Percentiles rank a stretch among this genome's conserved stretches.
phyloP scores from a whole-genome alignment of 2,888 invertebrate species.

The Scaptodrosophila latifasciaeformis region DNA sequence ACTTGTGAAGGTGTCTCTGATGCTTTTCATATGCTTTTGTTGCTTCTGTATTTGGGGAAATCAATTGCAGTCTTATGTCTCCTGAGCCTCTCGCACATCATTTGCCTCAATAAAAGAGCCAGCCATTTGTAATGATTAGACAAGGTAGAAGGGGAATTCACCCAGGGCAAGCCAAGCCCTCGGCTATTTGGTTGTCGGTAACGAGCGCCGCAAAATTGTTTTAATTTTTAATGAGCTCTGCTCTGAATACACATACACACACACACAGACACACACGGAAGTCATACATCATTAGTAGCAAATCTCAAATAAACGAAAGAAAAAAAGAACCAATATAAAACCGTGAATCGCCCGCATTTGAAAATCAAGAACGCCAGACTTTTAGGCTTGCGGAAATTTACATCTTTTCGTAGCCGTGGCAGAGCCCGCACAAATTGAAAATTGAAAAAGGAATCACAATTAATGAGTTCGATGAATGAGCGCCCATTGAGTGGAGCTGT shows the following conservation, averaged over 20 bases:
- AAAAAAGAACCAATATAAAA: not conserved
- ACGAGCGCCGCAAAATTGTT: constrained; percentile 30
- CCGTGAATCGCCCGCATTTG: too few species aligned
- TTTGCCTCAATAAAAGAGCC: constrained; percentile 1
- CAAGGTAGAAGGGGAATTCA: not conserved
- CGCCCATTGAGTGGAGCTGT: constrained; percentile 29
- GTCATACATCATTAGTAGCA: constrained; percentile 64
- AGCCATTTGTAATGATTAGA: too few species aligned
- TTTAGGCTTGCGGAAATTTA: constrained; percentile 29
- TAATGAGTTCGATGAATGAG: constrained; percentile 66
- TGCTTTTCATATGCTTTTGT: not conserved
- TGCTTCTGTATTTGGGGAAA: constrained; percentile 21
- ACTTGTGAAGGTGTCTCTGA: not conserved
- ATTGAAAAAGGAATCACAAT: constrained; percentile 66
- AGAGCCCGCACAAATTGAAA: constrained; percentile 39
- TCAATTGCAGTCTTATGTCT: constrained; percentile 26
- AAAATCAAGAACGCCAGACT: not conserved
- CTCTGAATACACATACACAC: constrained; percentile 17
- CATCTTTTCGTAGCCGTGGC: constrained; percentile 15
- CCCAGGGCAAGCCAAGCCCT: not conserved
- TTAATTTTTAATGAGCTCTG: constrained; percentile 61
- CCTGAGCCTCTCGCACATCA: not conserved
- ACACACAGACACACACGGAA: constrained; percentile 36
- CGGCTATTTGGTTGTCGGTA: not conserved
- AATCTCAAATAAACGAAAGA: constrained; percentile 31